Evolutionary conservation across 2,888 invertebrate species (phyloP).

Genomic region (Physocephala rufipes): DNA sequence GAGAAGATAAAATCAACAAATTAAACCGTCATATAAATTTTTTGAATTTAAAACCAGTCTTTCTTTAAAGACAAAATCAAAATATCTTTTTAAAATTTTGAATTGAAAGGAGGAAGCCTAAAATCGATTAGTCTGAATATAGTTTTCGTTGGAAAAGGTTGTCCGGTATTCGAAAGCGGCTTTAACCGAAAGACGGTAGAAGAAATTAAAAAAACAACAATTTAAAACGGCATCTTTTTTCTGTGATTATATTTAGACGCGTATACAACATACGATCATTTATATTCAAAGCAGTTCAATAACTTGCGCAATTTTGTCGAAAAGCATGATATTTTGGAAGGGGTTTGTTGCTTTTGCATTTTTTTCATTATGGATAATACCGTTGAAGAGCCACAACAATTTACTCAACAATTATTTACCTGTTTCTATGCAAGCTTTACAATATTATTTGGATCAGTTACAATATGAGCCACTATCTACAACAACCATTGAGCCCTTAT

Average conservation of each 20-base stretch:
- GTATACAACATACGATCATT: neutral
- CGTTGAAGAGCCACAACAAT: conserved; percentile 41
- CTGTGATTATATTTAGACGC: neutral
- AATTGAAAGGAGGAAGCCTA: conserved; percentile 9
- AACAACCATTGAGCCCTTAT: conserved; percentile 64
- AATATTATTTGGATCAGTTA: conserved; percentile 64
- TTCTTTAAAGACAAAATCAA: neutral
- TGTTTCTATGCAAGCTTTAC: conserved; percentile 65
- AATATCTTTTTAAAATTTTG: conserved; percentile 3
- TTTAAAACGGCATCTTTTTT: too few relatives aligned
- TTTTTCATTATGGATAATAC: neutral
- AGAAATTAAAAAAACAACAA: neutral
- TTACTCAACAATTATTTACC: conserved; percentile 63
- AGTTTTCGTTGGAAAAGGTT: conserved; percentile 24
- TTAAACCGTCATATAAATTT: neutral
- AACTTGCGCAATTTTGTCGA: neutral
- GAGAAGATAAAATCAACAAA: neutral
- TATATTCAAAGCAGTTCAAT: neutral
- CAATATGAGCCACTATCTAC: conserved; percentile 62
- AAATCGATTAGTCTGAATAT: conserved; percentile 26
- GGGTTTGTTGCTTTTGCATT: neutral
- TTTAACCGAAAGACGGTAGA: neutral
- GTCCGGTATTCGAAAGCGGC: neutral
- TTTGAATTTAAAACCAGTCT: conserved; percentile 24
- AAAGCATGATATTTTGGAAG: conserved; percentile 8